Evolutionary conservation across 2,797 vertebrate species (phyloP), one percentile per base, ranked within the genome.

Genomic region (Poecilia picta): DNA sequence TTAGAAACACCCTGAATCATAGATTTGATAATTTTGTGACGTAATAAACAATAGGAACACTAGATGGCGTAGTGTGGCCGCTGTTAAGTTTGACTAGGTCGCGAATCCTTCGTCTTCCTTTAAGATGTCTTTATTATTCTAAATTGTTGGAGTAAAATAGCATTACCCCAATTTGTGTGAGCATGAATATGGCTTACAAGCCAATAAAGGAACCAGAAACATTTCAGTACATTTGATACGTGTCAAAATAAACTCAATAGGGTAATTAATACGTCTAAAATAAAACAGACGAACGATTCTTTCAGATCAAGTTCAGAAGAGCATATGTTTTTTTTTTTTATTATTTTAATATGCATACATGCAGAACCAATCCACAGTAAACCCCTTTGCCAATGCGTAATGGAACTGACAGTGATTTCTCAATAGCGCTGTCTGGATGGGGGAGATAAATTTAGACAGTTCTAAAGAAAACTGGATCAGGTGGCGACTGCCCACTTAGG

Each of bases 401-500:
- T 72, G 2, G 1, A 74, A 75, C 71, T 8, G 6, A 28, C 47
- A 45, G 51, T 41, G 66, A 78, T 80, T 62, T 79, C 12, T 81
- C 64, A 72, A 33, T 33, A 47, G 36, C 10, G n/a, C 39, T 70
- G 45, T 55, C 11, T 47, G 46, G 36, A 72, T 71, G 77, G 74
- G 74, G 80, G 82, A 83, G 33, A 88, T 78, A 85, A 53, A 88
- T 86, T 72, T 81, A 89, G 78, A 71, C 71, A 59, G 43, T 75
- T 78, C 55, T 15, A 57, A 64, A 89, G 82, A 84, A 78, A 85
- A 80, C 78, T 74, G 71, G 75, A 89, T 90, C 89, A 92, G 90
- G 87, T 92, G 91, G 86, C 87, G 87, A 91, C 76, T 87, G 89
- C 83, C 91, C 89, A 90, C 87, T 91, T 92, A 41, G 85, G 86